Percentiles rank a stretch among this genome's conserved stretches.
Evolutionary conservation across 1,140 invertebrate genomes (phyloP).

Genomic region (Berghia stephanieae): DNA sequence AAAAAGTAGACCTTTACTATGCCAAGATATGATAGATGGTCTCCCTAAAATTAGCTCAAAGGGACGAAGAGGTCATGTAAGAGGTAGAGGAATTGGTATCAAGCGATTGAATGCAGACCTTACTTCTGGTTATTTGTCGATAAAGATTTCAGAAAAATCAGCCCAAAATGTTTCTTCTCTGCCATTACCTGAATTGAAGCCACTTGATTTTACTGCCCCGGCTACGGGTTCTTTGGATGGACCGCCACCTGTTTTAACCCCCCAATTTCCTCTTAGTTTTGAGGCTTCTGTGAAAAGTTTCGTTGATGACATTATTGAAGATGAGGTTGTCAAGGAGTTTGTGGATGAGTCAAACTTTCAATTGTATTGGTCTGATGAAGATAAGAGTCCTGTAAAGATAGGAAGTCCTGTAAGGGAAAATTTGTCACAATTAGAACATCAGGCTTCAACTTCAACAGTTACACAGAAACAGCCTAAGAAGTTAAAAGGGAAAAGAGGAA

Average conservation of each 20-base stretch:
- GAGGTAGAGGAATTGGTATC: too few relatives aligned
- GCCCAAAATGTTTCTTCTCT: too few relatives aligned
- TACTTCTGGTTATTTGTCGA: too few relatives aligned
- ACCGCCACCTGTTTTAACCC: not conserved
- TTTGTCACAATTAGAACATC: too few relatives aligned
- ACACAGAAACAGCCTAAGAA: too few relatives aligned
- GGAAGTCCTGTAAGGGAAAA: too few relatives aligned
- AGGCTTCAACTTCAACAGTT: too few relatives aligned
- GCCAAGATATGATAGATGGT: too few relatives aligned
- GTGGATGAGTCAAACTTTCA: constrained; percentile 29
- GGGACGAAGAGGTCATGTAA: not conserved
- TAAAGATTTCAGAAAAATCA: constrained; percentile 10
- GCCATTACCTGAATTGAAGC: too few relatives aligned
- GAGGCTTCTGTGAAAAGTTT: not conserved
- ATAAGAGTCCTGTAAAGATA: not conserved
- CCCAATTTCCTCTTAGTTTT: not conserved
- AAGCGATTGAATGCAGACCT: too few relatives aligned
- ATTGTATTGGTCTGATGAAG: constrained; percentile 15
- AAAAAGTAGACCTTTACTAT: too few relatives aligned
- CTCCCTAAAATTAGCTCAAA: too few relatives aligned
- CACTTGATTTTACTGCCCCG: constrained; percentile 11
- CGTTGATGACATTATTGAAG: not conserved
- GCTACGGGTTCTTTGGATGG: not conserved
- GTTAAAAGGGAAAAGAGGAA: constrained; percentile 25
- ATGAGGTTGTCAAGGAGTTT: constrained; percentile 4